Evolutionary conservation across 2,113 vertebrate genomes (phyloP).

Genomic region (Carollia perspicillata): DNA sequence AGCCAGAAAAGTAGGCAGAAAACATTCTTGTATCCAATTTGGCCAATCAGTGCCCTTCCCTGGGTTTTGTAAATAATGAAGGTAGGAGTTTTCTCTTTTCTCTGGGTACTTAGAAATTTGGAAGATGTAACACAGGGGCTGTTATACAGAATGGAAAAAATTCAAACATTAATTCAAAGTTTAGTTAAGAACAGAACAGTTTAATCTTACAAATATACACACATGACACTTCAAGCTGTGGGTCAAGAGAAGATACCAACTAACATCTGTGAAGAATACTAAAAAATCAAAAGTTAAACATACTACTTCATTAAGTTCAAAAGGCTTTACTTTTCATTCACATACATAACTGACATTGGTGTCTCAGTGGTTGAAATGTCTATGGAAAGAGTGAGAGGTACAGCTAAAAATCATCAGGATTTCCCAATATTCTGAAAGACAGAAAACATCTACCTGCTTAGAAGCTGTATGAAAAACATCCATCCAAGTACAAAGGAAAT

Average conservation of each 20-base stretch:
- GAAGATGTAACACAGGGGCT: background rate
- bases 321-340: background rate
- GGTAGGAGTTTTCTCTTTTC: conserved; percentile 4
- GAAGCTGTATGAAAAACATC: background rate
- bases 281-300: conserved; percentile 28
- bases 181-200: background rate
- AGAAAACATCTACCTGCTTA: background rate
- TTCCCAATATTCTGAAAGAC: background rate
- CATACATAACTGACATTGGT: background rate
- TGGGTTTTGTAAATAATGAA: background rate
- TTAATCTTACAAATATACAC: background rate
- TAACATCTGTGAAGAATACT: background rate
- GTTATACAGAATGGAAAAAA: background rate
- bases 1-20: background rate
- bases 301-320: conserved; percentile 22
- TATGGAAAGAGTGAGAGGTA: background rate
- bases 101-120: background rate
- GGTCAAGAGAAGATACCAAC: background rate
- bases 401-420: background rate
- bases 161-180: conserved; percentile 15
- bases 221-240: background rate
- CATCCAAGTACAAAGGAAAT: conserved; percentile 8
- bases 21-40: background rate
- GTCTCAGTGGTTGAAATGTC: background rate
- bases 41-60: background rate